Evolutionary conservation across 2,888 invertebrate species (phyloP), one percentile per base, ranked within the genome.

Genomic region (Tuberolachnus salignus): DNA sequence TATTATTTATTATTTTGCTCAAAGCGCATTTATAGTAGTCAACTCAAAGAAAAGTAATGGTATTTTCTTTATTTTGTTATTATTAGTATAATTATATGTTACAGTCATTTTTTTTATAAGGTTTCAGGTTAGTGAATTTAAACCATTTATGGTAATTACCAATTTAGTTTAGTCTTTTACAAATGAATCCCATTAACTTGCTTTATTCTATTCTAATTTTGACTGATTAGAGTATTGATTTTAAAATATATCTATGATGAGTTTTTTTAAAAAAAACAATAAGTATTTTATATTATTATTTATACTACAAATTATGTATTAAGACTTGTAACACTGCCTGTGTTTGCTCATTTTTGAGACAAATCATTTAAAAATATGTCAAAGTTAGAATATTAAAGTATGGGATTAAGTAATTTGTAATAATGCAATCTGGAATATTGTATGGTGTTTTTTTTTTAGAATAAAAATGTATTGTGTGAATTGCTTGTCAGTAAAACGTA

Each of bases 161-260:
- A 34, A 34, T 34, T 34, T 34, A 34, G 34, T 34, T 34, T 34
- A 34, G n/a, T 53, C 42, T 13, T 21, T 53, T 53, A 53, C 16
- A 42, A 73, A 11, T 51, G 16, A 23, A 42, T 16, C 10, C 16
- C 19, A n/a, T 3, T 21, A 8, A 3, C 16, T 44, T 53, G 42
- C 19, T 49, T 49, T 34, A 9, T 49, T 51, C 34, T 26, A 63
- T 73, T 74, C 63, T 74, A 51, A 74, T 74, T 74, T 74, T 63
- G 73, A 74, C 73, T 74, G 73, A 74, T 74, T 74, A 53, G 53
- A 64, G 3, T 74, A 53, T 74, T 64, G 11, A 51, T 73, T 49
- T 53, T 34, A 61, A 72, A 63, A 63, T 72, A 51, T 73, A 34
- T 21, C 63, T 51, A 61, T 63, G 51, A 46, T 71, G 26, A n/a